Base-by-base conservation (phyloP, 1,140 invertebrate species). In the Bombus difficillimus region DNA sequence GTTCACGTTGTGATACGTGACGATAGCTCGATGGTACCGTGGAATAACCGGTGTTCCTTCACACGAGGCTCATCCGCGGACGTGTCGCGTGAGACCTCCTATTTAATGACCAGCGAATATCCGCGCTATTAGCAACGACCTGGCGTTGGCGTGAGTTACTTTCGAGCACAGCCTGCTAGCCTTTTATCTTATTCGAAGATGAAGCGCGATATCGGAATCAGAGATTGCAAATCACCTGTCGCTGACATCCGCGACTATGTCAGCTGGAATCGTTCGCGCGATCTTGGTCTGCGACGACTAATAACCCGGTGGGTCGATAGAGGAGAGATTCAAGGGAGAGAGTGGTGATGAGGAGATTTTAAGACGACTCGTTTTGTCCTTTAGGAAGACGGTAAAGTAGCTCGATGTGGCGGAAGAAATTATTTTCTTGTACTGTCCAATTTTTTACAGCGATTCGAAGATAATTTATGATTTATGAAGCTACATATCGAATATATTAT, bases 141-240 rank as follows among this genome's bases (percentile, higher is more conserved):
- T 74, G 22, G 6, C 81, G 43, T 62, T 72, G 83, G 53, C 75
- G 53, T 72, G 32, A 77, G 88, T 76, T 75, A 72, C 62, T 15
- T 47, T n/a, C 69, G 37, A 39, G 22, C 34, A 39, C 47, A n/a
- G 53, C 15, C n/a, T 12, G 28, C 28, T n/a, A n/a, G 69, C 43
- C 76, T 47, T 88, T 81, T 69, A 82, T 66, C 32, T 66, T 66
- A 32, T 66, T 53, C 18, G 47, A 53, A 37, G 25, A 86, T 43
- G 66, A n/a, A 66, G 34, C 64, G 32, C 32, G 81, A 88, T 88
- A 81, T 43, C 81, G 22, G 9, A 18, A 62, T 32, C 18, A n/a
- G 5, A 10, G 62, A 68, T 86, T 78, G 83, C 86, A 90, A 90
- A 90, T 90, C 89, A 84, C 83, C 80, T 87, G 89, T 90, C 89